A percentile compares a stretch with the other conserved stretches of the same genome.
Evolutionary conservation across 2,113 vertebrate genomes (phyloP).

Genomic region (Ceratotherium simum): DNA sequence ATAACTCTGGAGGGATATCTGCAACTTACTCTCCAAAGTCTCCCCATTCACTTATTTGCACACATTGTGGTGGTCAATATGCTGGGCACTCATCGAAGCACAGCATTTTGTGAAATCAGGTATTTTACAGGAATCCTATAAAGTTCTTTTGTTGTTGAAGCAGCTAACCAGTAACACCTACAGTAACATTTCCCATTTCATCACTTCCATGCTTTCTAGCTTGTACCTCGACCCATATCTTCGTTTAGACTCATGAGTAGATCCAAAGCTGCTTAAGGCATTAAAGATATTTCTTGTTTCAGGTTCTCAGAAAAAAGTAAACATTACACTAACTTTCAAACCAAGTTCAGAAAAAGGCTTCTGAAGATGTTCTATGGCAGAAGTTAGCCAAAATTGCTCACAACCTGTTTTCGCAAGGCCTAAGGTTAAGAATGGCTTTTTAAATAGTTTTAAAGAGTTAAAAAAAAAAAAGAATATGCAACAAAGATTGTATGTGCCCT

Average conservation of each 20-base stretch:
- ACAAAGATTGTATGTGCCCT: neutral
- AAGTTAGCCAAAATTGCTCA: neutral
- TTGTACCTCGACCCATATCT: neutral
- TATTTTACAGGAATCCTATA: neutral
- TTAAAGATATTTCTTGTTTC: conserved; percentile 27
- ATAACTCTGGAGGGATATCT: neutral
- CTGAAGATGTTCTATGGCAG: neutral
- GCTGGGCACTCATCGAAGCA: neutral
- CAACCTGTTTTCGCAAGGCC: neutral
- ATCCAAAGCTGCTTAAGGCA: neutral
- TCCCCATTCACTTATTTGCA: neutral
- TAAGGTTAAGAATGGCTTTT: neutral
- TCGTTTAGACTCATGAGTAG: conserved; percentile 10
- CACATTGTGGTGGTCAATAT: neutral
- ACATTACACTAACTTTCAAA: conserved; percentile 28
- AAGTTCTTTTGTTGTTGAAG: neutral
- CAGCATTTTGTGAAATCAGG: neutral
- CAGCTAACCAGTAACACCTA: neutral
- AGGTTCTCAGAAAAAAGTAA: conserved; percentile 29
- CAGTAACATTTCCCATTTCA: neutral
- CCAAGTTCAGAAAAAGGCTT: neutral
- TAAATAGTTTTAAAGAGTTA: neutral
- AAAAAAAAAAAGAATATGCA: neutral
- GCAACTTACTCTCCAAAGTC: neutral
- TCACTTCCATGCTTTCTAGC: neutral